phyloP scores from a whole-genome alignment of 2,113 vertebrate species.

The Ceyx margarethae region DNA sequence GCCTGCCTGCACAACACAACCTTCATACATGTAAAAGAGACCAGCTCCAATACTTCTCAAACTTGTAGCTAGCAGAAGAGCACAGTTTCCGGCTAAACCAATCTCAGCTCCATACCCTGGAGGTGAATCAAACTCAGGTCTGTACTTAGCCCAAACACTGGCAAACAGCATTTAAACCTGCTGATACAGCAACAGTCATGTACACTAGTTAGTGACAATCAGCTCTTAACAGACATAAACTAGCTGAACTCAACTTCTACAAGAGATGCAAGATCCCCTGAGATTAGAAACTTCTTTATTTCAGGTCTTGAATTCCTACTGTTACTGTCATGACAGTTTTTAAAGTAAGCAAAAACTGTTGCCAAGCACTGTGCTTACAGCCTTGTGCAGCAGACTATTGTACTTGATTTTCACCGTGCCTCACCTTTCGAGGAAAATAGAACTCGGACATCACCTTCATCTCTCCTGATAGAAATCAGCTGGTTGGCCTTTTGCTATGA shows the following conservation, averaged over 20 bases:
- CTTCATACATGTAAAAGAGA: background rate
- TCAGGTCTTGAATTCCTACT: background rate
- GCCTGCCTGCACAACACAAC: background rate
- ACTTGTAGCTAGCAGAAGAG: background rate
- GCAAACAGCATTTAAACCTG: background rate
- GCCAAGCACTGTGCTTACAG: background rate
- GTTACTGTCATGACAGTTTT: background rate
- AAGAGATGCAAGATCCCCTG: background rate
- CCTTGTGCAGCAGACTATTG: background rate
- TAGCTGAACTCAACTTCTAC: background rate
- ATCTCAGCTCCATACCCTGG: rapidly evolving
- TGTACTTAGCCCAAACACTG: background rate
- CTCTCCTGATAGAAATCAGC: background rate
- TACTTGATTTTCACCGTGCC: rapidly evolving
- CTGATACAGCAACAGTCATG: rapidly evolving
- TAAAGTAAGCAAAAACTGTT: background rate
- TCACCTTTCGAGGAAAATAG: background rate
- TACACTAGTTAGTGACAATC: background rate
- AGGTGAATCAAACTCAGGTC: background rate
- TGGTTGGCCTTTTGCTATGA: background rate
- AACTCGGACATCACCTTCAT: background rate
- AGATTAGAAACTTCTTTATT: background rate
- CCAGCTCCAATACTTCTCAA: background rate
- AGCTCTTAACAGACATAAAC: background rate
- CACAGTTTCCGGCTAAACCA: background rate